Percentiles rank a stretch among this genome's conserved stretches.
Conservation (phyloP, 2,113 vertebrate genomes). For the Brachyhypopomus gauderio region DNA sequence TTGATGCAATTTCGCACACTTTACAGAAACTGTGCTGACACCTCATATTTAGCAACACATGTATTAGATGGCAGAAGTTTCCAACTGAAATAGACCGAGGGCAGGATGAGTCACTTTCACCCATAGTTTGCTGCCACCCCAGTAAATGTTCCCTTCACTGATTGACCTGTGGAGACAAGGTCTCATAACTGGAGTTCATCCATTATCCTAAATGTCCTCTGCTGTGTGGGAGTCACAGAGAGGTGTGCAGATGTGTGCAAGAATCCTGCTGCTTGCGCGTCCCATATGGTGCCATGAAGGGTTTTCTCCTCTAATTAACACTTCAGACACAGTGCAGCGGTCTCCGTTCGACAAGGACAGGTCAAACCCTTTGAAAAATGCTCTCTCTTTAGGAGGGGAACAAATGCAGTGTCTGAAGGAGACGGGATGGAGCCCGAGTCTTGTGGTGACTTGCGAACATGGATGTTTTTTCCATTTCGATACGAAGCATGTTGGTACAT, state of each 20-base stretch:
- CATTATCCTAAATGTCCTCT: conserved; percentile 63
- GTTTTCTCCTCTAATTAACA: conserved; percentile 63
- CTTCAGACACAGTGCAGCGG: conserved; percentile 50
- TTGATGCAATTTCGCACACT: conserved; percentile 41
- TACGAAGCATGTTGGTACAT: background rate
- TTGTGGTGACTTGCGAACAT: background rate
- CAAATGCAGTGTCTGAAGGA: conserved; percentile 40
- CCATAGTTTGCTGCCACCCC: conserved; percentile 28
- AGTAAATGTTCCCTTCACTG: conserved; percentile 27
- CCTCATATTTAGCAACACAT: conserved; percentile 30
- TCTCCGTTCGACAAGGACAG: conserved; percentile 47
- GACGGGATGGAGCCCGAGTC: background rate
- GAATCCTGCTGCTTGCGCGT: conserved; percentile 48
- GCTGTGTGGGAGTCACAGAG: conserved; percentile 54
- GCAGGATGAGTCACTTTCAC: conserved; percentile 33
- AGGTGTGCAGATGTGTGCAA: conserved; percentile 50
- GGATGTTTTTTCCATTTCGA: background rate
- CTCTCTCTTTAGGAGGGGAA: conserved; percentile 33
- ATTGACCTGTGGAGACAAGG: conserved; percentile 45
- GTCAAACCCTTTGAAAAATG: conserved; percentile 50
- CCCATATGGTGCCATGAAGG: conserved; percentile 56
- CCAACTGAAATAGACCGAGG: conserved; percentile 28
- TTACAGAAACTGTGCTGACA: conserved; percentile 26
- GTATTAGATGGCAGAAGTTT: conserved; percentile 11
- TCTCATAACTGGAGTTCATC: conserved; percentile 62